phyloP scores from a whole-genome alignment of 2,797 vertebrate species.

The Mycteria americana region DNA sequence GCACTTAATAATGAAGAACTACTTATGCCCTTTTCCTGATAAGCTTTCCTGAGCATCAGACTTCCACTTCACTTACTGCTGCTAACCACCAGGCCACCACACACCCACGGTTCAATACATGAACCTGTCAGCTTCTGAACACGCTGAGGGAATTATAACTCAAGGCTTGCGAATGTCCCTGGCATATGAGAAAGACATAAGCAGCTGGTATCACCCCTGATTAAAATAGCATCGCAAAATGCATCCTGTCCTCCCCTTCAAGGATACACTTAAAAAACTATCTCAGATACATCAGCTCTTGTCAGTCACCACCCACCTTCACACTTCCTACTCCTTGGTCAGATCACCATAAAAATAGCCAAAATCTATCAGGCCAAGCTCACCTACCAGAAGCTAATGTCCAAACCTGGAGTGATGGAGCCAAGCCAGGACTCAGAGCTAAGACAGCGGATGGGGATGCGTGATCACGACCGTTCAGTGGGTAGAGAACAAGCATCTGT shows the following conservation, averaged over 20 bases:
- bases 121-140: neutral
- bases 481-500: neutral
- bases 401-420: neutral
- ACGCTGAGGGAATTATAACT: rapidly evolving
- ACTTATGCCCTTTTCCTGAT: neutral
- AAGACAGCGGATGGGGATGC: neutral
- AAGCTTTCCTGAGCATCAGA: neutral
- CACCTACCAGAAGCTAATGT: neutral
- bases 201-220: neutral
- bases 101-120: neutral
- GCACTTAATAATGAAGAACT: neutral
- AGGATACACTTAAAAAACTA: neutral
- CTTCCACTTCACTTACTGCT: neutral
- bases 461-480: neutral
- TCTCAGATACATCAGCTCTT: neutral
- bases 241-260: neutral
- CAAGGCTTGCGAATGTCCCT: neutral
- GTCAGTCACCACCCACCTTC: neutral
- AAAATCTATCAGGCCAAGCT: neutral
- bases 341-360: neutral
- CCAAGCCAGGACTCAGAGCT: neutral
- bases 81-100: neutral
- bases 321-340: neutral
- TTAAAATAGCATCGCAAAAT: neutral
- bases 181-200: neutral